Evolutionary conservation across 2,888 invertebrate genomes (phyloP), one percentile per base, ranked within the genome.

Genomic region (Orgyia antiqua): DNA sequence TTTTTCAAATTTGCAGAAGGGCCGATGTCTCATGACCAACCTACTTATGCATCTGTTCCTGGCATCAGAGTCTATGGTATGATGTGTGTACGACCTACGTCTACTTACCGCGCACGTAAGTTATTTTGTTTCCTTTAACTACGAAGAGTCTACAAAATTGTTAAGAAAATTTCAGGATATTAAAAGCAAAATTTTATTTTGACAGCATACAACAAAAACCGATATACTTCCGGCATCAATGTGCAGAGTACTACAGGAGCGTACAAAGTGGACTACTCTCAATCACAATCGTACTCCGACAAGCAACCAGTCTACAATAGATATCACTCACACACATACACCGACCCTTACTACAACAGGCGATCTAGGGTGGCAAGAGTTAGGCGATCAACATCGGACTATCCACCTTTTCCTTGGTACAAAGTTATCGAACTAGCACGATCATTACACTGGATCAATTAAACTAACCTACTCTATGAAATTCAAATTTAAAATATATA

Each of bases 61-160:
- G 96, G 96, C 1, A 96, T 97, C 43, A 89, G 96, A 45, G 96
- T 97, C 0, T 97, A 95, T 63, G 97, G 96, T 24, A 97, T 97
- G 96, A 94, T 96, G 92, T 96, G 96, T 66, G 94, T 94, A 0
- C 83, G 88, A 38, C 89, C 89, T 0, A 71, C 70, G 2, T 68
- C 80, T 12, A 57, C 70, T 36, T 77, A 74, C 42, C 69, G 75
- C 42, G 60, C 73, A 34, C 76, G 83, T 78, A 38, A 63, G 63
- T 58, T 20, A 2, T 23, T 20, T 10, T 10, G 1, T 23, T 11
- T 23, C 3, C n/a, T 23, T 23, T 11, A 23, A 15, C 15, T 15
- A 15, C 15, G n/a, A n/a, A n/a, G n/a, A n/a, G n/a, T n/a, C n/a
- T n/a, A n/a, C n/a, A n/a, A n/a, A n/a, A n/a, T n/a, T n/a, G n/a